Percentiles rank a stretch among this genome's conserved stretches.
Conservation (phyloP, 2,888 invertebrate genomes). For the Muschampia plurimacula region DNA sequence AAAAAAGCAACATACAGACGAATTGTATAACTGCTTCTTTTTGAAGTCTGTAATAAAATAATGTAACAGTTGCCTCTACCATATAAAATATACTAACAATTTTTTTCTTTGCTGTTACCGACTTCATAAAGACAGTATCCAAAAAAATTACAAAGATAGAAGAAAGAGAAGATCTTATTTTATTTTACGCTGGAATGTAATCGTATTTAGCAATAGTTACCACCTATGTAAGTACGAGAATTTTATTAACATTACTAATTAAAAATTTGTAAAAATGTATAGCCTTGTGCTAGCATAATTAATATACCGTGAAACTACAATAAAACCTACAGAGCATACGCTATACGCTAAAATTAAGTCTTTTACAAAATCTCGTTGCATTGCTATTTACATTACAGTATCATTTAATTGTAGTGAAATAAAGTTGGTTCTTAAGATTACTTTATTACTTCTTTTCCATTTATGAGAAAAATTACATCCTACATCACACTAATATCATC, state of each 20-base stretch:
- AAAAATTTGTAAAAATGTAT: conserved; percentile 5
- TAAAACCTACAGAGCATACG: background rate
- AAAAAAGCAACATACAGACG: background rate
- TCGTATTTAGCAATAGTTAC: background rate
- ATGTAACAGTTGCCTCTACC: too few relatives aligned
- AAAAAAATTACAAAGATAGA: too few relatives aligned
- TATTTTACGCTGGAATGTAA: background rate
- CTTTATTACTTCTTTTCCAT: too few relatives aligned
- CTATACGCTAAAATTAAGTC: background rate
- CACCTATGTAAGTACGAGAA: background rate
- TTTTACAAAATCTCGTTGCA: conserved; percentile 15
- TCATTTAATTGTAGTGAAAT: too few relatives aligned
- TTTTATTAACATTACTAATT: background rate
- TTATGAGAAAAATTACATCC: too few relatives aligned
- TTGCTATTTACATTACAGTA: background rate
- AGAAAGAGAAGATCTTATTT: background rate
- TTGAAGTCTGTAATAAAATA: too few relatives aligned
- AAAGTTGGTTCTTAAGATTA: too few relatives aligned
- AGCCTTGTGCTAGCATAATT: conserved; percentile 20
- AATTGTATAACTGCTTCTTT: too few relatives aligned
- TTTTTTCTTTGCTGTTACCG: too few relatives aligned
- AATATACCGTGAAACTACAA: conserved; percentile 14
- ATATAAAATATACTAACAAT: too few relatives aligned
- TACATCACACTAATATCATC: too few relatives aligned
- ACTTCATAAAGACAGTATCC: too few relatives aligned